Evolutionary conservation across 2,797 vertebrate species (phyloP), one percentile per base, ranked within the genome.

Genomic region (Eupleurogrammus muticus): DNA sequence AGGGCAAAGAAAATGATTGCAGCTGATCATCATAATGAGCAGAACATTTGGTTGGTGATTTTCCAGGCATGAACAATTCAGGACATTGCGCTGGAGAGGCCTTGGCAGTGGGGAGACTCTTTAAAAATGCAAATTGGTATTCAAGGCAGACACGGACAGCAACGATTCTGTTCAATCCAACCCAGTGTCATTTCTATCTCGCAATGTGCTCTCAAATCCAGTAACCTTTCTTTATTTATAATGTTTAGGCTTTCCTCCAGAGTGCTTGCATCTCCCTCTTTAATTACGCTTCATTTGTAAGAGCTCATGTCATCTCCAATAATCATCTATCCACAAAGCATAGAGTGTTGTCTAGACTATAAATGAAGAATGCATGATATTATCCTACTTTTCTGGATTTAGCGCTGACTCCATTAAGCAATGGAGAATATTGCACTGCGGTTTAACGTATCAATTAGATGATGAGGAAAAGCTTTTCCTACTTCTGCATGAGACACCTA

Each of bases 81-180:
- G 80, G 88, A 89, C 85, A 86, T 80, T 82, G 82, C 85, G 60
- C 84, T 88, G 77, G 75, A 90, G 88, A 93, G 86, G 83, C 87
- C 85, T 87, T 92, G 92, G 90, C 91, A 92, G 86, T 58, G 50
- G 74, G 78, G 73, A 87, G 83, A 84, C 77, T 91, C 85, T 93
- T 93, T 92, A 93, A 92, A 94, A 93, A 93, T 93, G 92, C 90
- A 92, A 94, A 94, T 93, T 91, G 83, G 87, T 91, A 92, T 93
- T 91, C 90, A 90, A 92, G 87, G 90, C 92, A 93, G 89, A 92
- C 86, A 87, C 74, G 65, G 85, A 88, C 84, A 86, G 87, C 82
- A 66, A 85, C 66, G 73, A 89, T 90, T 89, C 76, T 84, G 84
- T 76, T 94, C 88, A 89, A 92, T 90, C 87, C 81, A 77, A 82